Percentiles rank a stretch among this genome's conserved stretches.
Conservation (phyloP, 2,797 vertebrate genomes). For the Phylloscopus collybita region DNA sequence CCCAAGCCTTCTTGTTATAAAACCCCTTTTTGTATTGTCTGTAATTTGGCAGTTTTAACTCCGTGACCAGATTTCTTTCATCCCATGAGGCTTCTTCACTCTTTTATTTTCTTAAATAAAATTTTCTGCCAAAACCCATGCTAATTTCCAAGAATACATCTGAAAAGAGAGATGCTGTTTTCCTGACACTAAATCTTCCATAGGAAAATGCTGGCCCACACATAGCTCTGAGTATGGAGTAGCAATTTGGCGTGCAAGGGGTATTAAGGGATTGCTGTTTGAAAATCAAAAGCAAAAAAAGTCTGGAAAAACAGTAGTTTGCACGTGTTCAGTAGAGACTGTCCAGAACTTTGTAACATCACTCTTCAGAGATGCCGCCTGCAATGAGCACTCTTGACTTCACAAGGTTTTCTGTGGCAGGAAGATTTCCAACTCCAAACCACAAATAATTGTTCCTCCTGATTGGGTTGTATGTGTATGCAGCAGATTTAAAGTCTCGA, state of each 20-base stretch:
- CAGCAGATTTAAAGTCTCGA: background rate
- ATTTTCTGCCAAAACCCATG: background rate
- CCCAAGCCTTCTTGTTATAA: background rate
- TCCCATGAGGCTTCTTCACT: background rate
- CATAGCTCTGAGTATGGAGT: background rate
- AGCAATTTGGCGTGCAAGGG: background rate
- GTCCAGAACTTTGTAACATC: background rate
- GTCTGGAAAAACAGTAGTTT: background rate
- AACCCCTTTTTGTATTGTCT: background rate
- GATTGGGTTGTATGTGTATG: background rate
- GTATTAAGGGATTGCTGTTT: background rate
- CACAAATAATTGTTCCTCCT: background rate
- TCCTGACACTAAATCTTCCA: background rate
- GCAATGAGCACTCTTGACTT: background rate
- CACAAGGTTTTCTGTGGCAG: background rate
- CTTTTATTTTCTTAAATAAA: background rate
- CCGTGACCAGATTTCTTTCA: background rate
- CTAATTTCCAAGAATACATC: background rate
- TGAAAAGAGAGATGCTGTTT: background rate
- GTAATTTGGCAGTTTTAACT: conserved; percentile 1
- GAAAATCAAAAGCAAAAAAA: background rate
- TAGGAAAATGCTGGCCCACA: background rate
- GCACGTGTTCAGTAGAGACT: background rate
- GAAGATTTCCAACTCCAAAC: background rate
- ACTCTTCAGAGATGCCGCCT: background rate